Evolutionary conservation across 2,797 vertebrate genomes (phyloP).

Genomic region (Pseudochromis fuscus): DNA sequence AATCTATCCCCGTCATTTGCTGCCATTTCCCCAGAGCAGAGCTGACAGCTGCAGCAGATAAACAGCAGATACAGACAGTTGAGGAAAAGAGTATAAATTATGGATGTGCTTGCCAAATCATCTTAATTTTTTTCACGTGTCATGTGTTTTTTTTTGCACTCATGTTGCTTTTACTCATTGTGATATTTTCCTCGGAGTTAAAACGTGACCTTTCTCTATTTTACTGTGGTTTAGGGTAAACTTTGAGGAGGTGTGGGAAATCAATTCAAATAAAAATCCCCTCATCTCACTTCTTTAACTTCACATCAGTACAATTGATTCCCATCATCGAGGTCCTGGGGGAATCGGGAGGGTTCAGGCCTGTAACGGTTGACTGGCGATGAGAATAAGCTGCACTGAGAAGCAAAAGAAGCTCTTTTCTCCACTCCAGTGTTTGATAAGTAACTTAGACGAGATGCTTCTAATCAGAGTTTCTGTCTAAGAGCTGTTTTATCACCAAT

Average conservation of each 20-base stretch:
- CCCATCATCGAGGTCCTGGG: neutral
- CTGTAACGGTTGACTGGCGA: conserved; percentile 5
- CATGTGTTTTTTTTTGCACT: neutral
- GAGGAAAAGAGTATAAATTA: conserved; percentile 77
- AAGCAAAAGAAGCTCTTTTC: neutral
- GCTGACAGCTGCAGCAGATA: conserved; percentile 80
- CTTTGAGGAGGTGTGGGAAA: neutral
- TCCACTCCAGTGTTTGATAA: neutral
- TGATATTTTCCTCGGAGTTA: neutral
- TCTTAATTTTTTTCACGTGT: conserved; percentile 9
- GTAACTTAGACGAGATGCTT: too few relatives aligned
- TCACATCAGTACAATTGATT: conserved; percentile 4
- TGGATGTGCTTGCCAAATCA: conserved; percentile 58
- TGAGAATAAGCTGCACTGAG: neutral
- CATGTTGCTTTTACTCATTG: neutral
- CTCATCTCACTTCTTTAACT: neutral
- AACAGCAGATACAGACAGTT: conserved; percentile 76
- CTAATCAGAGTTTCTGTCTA: neutral
- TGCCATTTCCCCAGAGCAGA: conserved; percentile 85
- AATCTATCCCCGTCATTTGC: conserved; percentile 86
- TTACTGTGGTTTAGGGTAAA: conserved; percentile 10
- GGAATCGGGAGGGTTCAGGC: neutral
- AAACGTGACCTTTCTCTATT: neutral
- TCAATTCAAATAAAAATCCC: conserved; percentile 12
- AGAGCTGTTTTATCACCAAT: conserved; percentile 18